Conservation (phyloP, 1,140 invertebrate genomes). For the Hyles vespertilio region DNA sequence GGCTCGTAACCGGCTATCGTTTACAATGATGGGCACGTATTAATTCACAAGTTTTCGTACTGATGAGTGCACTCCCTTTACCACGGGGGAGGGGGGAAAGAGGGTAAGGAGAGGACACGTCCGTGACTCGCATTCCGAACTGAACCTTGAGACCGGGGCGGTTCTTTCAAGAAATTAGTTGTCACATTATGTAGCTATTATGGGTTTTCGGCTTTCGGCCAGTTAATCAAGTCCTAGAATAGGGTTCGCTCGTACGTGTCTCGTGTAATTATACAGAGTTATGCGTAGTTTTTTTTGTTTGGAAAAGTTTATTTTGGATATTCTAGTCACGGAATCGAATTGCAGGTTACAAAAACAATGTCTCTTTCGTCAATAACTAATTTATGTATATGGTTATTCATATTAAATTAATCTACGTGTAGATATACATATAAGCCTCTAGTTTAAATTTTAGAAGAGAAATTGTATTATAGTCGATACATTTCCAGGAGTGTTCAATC, state of each 20-base stretch:
- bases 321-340: no score
- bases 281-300: no score
- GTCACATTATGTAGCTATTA: slow-evolving; percentile 68
- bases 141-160: slow-evolving; percentile 56
- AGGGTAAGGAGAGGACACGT: slow-evolving; percentile 19
- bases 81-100: slow-evolving; percentile 16
- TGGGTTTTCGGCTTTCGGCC: slow-evolving; percentile 28
- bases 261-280: no score
- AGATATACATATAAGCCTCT: no score
- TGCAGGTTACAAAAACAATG: no score
- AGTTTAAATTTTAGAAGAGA: no score
- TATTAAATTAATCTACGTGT: no score
- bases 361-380: no score
- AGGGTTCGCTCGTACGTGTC: background rate
- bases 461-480: no score
- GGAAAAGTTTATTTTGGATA: no score
- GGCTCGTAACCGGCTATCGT: slow-evolving; percentile 25
- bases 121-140: slow-evolving; percentile 57
- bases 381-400: no score
- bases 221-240: background rate
- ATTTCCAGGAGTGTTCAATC: no score
- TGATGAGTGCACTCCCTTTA: slow-evolving; percentile 57
- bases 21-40: slow-evolving; percentile 60
- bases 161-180: slow-evolving; percentile 68
- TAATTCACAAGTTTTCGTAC: slow-evolving; percentile 67